Percentiles rank a stretch among this genome's conserved stretches.
phyloP scores from a whole-genome alignment of 2,113 vertebrate species.

The Lophura nycthemera region DNA sequence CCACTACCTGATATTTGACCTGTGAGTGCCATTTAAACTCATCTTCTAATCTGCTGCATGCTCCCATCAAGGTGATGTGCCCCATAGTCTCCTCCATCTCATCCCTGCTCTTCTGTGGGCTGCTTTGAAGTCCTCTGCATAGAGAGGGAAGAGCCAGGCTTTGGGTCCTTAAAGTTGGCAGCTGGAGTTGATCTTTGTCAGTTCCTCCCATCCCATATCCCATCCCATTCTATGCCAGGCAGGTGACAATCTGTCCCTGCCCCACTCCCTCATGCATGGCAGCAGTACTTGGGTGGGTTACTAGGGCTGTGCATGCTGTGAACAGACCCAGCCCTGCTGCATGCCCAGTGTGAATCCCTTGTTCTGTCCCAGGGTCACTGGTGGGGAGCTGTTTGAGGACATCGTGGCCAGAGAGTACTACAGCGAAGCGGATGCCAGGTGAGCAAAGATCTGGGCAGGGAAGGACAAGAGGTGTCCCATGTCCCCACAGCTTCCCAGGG shows the following conservation, averaged over 20 bases:
- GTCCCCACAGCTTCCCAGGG: background rate
- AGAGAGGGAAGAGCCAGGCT: background rate
- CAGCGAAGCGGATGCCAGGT: conserved; percentile 86
- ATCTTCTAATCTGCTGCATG: background rate
- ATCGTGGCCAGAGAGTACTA: conserved; percentile 87
- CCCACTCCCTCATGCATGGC: rapidly evolving
- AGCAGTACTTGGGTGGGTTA: background rate
- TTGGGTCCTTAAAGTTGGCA: background rate
- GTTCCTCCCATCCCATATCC: background rate
- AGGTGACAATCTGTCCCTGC: background rate
- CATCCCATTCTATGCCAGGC: rapidly evolving
- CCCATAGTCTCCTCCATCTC: rapidly evolving
- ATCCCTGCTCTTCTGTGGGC: rapidly evolving
- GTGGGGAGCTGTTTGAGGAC: conserved; percentile 85
- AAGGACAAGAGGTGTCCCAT: background rate
- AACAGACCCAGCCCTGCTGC: rapidly evolving
- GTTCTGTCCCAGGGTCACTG: conserved; percentile 75
- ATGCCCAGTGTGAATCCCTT: background rate
- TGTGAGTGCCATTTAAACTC: conserved; percentile 78
- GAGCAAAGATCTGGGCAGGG: background rate
- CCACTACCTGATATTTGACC: conserved; percentile 87
- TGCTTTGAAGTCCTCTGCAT: background rate
- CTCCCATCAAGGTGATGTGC: rapidly evolving
- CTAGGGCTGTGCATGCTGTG: background rate
- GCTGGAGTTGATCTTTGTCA: background rate